Percentiles rank a stretch among this genome's conserved stretches.
These are phyloP conservation scores for Malurus cyaneus DNA, from an alignment of 2,113 vertebrate species.

Conservation along the genomic window DNA sequence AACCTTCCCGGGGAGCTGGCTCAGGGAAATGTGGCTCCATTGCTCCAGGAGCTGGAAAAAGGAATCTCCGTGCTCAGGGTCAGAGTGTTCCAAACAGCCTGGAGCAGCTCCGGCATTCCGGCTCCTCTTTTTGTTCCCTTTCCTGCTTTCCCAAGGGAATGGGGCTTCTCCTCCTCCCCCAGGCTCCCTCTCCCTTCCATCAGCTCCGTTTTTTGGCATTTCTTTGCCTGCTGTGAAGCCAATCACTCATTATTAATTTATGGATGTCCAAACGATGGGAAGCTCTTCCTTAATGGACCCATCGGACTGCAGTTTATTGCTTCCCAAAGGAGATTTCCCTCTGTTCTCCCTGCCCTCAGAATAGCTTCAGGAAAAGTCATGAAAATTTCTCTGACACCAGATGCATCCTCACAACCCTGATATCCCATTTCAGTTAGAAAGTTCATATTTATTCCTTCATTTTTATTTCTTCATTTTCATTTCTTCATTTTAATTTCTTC, in stretches of 20 bases:
- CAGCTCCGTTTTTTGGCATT: background rate
- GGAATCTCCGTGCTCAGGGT: background rate
- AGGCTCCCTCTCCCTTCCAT: background rate
- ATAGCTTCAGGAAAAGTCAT: background rate
- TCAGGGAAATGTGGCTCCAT: background rate
- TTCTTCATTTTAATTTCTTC: background rate
- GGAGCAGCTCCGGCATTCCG: background rate
- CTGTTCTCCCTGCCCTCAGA: background rate
- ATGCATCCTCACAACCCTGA: background rate
- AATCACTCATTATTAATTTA: background rate
- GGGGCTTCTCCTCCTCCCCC: background rate
- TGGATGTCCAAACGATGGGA: background rate
- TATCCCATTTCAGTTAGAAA: background rate
- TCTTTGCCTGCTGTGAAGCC: background rate
- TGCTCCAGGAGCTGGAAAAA: background rate
- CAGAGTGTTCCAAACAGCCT: background rate
- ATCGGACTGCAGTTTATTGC: rapidly evolving
- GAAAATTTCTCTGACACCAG: background rate
- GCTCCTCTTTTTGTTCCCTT: background rate
- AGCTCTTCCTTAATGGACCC: background rate
- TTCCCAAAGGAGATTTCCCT: background rate
- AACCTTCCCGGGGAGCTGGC: background rate
- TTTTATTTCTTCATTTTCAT: too few species aligned
- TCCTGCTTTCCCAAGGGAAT: background rate
- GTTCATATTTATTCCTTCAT: background rate